Evolutionary conservation across 1,140 invertebrate genomes (phyloP).

Genomic region (Drosophila repleta): DNA sequence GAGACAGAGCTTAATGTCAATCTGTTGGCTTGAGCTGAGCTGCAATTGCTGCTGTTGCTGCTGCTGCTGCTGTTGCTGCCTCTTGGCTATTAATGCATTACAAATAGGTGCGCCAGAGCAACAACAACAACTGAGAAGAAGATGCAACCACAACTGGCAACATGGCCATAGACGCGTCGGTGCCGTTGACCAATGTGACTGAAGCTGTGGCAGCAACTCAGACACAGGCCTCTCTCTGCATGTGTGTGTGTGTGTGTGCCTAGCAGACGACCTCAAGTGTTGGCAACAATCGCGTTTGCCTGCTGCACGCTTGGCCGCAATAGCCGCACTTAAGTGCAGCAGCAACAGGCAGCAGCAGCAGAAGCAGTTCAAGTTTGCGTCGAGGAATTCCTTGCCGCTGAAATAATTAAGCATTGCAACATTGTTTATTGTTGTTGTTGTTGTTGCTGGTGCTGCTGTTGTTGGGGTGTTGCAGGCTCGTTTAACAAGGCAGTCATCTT

Average conservation of each 20-base stretch:
- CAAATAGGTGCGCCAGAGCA: constrained; percentile 74
- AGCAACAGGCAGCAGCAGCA: constrained; percentile 48
- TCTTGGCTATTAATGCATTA: constrained; percentile 75
- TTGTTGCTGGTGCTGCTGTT: constrained; percentile 37
- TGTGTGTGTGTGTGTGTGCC: neutral
- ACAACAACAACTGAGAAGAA: constrained; percentile 29
- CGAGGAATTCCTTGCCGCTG: constrained; percentile 80
- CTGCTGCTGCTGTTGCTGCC: constrained; percentile 14
- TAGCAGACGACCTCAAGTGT: constrained; percentile 76
- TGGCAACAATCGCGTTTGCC: constrained; percentile 67
- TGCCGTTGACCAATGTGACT: constrained; percentile 76
- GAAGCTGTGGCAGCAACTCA: constrained; percentile 35
- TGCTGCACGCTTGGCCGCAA: constrained; percentile 66
- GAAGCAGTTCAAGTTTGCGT: constrained; percentile 79
- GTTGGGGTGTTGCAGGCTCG: constrained; percentile 78
- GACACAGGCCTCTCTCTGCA: constrained; percentile 1
- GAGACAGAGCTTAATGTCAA: constrained; percentile 67
- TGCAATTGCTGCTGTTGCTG: constrained; percentile 30
- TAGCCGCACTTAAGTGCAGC: constrained; percentile 46
- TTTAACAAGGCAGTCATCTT: constrained; percentile 81
- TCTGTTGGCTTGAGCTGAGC: constrained; percentile 47
- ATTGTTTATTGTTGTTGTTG: constrained; percentile 76
- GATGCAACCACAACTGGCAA: constrained; percentile 38
- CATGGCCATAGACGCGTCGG: constrained; percentile 70
- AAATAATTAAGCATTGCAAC: constrained; percentile 83